phyloP scores from a whole-genome alignment of 2,888 invertebrate genomes.

The Eulithis prunata region DNA sequence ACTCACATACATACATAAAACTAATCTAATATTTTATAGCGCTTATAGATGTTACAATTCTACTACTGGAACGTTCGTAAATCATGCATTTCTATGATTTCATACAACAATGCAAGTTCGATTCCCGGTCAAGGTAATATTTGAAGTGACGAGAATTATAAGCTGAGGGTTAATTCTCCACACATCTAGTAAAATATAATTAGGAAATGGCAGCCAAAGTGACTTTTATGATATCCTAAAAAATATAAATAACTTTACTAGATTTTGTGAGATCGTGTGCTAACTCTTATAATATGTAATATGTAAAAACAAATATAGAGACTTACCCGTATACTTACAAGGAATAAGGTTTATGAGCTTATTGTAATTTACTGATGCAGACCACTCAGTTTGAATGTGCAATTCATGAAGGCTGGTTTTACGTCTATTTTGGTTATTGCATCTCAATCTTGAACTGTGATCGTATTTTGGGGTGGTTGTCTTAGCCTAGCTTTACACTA shows the following conservation, averaged over 20 bases:
- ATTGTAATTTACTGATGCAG: slow-evolving; percentile 17
- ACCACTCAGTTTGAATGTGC: slow-evolving; percentile 2
- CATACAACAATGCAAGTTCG: slow-evolving; percentile 44
- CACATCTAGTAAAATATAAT: no score
- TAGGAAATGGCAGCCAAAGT: no score
- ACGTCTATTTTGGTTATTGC: not conserved
- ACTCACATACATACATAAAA: not conserved
- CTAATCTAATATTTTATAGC: not conserved
- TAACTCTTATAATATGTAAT: no score
- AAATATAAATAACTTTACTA: no score
- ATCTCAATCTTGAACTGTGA: not conserved
- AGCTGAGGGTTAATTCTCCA: no score
- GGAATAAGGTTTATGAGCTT: slow-evolving; percentile 22
- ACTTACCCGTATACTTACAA: not conserved
- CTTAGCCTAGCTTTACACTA: not conserved
- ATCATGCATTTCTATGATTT: slow-evolving; percentile 1
- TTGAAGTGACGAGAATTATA: slow-evolving; percentile 39
- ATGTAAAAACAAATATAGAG: no score
- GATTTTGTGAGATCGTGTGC: no score
- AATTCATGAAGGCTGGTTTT: not conserved
- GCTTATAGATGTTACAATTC: no score
- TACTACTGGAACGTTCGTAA: not conserved
- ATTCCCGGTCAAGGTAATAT: slow-evolving; percentile 51
- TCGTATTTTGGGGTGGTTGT: no score
- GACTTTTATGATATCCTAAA: no score